These are phyloP conservation scores for Neodiprion lecontei DNA, from an alignment of 1,140 invertebrate species.

Conservation along the genomic window DNA sequence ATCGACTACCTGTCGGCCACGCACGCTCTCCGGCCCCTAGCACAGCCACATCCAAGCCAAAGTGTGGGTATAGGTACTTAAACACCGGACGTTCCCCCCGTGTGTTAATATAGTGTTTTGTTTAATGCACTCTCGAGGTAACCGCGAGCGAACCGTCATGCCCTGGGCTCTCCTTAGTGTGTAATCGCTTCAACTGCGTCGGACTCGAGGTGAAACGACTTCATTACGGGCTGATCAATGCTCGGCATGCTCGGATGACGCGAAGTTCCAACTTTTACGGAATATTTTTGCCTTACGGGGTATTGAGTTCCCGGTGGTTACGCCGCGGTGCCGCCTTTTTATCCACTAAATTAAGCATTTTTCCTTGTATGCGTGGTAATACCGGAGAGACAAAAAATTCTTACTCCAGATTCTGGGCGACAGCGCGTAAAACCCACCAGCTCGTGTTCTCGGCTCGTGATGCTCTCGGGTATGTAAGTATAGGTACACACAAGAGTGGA, in stretches of 20 bases:
- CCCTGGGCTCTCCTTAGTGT: slow-evolving; percentile 41
- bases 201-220: no score
- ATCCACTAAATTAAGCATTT: slow-evolving; percentile 13
- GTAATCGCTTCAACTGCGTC: no score
- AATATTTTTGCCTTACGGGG: not conserved
- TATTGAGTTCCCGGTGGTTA: slow-evolving; percentile 12
- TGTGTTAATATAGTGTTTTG: not conserved
- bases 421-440: slow-evolving; percentile 53
- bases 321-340: not conserved
- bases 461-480: slow-evolving; percentile 20
- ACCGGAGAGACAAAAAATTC: slow-evolving; percentile 24
- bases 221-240: no score
- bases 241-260: no score
- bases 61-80: slow-evolving; percentile 23
- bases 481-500: not conserved
- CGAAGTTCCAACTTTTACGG: no score
- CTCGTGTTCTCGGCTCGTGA: slow-evolving; percentile 45
- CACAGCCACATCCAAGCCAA: not conserved
- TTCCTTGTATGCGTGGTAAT: slow-evolving; percentile 20
- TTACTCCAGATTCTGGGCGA: slow-evolving; percentile 55
- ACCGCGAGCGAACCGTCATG: slow-evolving; percentile 38
- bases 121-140: slow-evolving; percentile 3
- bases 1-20: not conserved
- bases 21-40: not conserved
- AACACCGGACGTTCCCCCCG: slow-evolving; percentile 15